Evolutionary conservation across 53 echinoderm and acorn worm genomes (phyloP).

Genomic region (Temnopleurus reevesii): DNA sequence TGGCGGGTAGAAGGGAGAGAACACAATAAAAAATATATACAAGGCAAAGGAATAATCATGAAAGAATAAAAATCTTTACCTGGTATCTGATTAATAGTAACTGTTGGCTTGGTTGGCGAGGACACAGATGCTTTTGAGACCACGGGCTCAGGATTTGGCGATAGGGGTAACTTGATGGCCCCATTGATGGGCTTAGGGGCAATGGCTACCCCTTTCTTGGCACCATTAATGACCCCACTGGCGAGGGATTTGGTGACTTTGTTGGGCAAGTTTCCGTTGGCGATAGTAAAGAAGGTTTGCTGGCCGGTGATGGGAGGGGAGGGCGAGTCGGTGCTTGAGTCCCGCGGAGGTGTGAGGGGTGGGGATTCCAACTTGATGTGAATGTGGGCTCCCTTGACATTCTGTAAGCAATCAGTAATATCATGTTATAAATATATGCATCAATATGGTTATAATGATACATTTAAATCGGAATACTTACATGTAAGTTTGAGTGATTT

Average conservation of each 20-base stretch:
- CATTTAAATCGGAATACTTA: too few species aligned
- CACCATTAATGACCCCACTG: conserved; percentile 48
- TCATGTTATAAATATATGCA: too few species aligned
- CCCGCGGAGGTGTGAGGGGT: conserved; percentile 90
- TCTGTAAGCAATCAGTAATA: too few species aligned
- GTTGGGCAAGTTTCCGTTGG: conserved; percentile 49
- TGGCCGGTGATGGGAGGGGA: neutral
- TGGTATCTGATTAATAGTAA: conserved; percentile 68
- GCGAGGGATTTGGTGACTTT: conserved; percentile 52
- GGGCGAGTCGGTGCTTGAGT: conserved; percentile 45
- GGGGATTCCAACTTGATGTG: conserved; percentile 93
- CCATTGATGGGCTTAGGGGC: conserved; percentile 65
- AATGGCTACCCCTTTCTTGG: conserved; percentile 58
- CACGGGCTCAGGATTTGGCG: conserved; percentile 71
- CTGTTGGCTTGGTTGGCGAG: conserved; percentile 52
- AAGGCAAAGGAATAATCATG: neutral
- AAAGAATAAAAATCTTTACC: conserved; percentile 49
- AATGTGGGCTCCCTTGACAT: conserved; percentile 25
- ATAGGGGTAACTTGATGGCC: conserved; percentile 65
- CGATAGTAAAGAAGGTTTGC: conserved; percentile 17
- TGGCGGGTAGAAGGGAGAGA: too few species aligned
- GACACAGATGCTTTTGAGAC: conserved; percentile 1
- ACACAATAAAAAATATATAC: too few species aligned
- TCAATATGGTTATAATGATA: too few species aligned
- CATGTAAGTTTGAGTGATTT: too few species aligned